phyloP scores from a whole-genome alignment of 2,113 vertebrate species.

The Tetrao urogallus region DNA sequence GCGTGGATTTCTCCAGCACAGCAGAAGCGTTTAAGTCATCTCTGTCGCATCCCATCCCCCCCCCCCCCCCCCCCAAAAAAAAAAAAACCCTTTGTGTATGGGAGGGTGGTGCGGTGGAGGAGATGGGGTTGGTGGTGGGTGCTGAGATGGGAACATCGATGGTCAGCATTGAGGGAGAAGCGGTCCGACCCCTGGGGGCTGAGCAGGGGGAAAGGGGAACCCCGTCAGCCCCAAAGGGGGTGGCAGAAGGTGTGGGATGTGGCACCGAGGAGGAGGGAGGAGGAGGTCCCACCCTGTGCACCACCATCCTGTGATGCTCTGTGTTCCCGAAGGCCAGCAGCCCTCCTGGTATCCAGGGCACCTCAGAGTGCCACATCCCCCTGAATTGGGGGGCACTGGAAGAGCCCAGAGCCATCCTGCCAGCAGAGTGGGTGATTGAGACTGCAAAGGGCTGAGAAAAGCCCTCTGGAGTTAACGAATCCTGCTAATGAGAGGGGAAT shows the following conservation, averaged over 20 bases:
- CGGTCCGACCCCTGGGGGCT: background rate
- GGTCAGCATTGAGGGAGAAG: background rate
- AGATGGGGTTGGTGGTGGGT: background rate
- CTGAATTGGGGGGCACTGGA: background rate
- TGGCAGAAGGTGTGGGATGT: background rate
- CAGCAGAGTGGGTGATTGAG: background rate
- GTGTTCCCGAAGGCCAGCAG: background rate
- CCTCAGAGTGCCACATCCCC: background rate
- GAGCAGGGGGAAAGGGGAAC: background rate
- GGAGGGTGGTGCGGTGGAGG: background rate
- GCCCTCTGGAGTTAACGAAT: background rate
- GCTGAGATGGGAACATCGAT: background rate
- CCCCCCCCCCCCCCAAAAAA: no score
- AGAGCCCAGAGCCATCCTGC: background rate
- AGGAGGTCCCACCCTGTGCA: background rate
- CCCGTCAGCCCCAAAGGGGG: background rate
- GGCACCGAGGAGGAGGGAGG: background rate
- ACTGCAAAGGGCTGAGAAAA: background rate
- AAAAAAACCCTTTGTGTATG: background rate
- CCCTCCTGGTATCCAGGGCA: background rate
- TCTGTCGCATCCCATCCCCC: background rate
- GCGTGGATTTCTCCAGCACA: background rate
- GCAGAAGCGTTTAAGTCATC: background rate
- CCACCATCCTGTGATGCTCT: background rate
- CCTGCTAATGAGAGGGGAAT: background rate